Conservation (phyloP, 1,140 invertebrate genomes). For the Agrypnia vestita region DNA sequence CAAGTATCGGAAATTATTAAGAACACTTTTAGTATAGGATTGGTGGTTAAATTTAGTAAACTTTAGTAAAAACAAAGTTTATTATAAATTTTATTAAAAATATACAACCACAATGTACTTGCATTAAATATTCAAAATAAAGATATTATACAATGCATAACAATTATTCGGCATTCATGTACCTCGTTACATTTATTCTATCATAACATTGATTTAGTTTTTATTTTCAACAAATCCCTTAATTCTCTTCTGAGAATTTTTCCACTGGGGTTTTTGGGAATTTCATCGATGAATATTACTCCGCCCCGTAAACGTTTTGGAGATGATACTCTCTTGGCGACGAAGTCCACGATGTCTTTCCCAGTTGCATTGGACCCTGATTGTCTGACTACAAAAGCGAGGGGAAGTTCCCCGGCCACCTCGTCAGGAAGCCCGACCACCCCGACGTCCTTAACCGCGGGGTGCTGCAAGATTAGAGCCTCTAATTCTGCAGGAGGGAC, state of each 20-base stretch:
- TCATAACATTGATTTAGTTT: constrained; percentile 42
- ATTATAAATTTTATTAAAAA: too few species aligned
- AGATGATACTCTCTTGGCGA: constrained; percentile 65
- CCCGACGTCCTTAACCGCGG: constrained; percentile 79
- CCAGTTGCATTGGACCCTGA: constrained; percentile 67
- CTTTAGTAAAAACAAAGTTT: too few species aligned
- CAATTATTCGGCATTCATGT: too few species aligned
- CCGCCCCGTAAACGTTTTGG: constrained; percentile 73
- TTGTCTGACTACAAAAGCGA: constrained; percentile 80
- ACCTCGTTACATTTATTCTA: too few species aligned
- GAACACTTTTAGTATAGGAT: too few species aligned
- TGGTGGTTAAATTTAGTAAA: too few species aligned
- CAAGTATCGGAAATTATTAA: too few species aligned
- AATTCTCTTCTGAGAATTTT: constrained; percentile 61
- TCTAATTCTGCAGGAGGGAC: constrained; percentile 80
- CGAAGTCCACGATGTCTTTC: constrained; percentile 70
- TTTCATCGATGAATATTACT: constrained; percentile 75
- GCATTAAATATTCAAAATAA: too few species aligned
- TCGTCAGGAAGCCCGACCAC: constrained; percentile 82
- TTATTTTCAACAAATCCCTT: constrained; percentile 29
- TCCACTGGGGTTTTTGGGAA: constrained; percentile 77
- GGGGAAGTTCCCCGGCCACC: constrained; percentile 79
- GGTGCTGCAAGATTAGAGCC: constrained; percentile 78
- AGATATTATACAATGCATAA: too few species aligned
- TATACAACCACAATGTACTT: too few species aligned